Conservation (phyloP, 2,797 vertebrate species). For the Takifugu rubripes region DNA sequence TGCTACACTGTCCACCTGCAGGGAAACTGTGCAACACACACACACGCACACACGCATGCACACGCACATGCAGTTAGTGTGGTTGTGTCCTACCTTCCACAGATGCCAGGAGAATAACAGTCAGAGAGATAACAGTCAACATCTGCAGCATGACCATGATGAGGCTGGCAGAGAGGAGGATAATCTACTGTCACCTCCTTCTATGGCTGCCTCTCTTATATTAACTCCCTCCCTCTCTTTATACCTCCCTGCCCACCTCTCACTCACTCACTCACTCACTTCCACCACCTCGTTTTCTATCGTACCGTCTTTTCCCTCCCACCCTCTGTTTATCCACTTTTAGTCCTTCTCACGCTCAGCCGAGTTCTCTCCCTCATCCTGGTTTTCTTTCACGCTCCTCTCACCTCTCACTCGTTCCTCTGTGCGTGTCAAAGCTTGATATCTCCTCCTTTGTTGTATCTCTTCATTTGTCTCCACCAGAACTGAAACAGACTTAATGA, state of each 20-base stretch:
- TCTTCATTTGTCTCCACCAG: slow-evolving; percentile 50
- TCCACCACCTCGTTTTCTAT: slow-evolving; percentile 63
- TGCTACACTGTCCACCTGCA: slow-evolving; percentile 65
- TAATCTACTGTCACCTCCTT: slow-evolving; percentile 77
- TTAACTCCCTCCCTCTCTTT: slow-evolving; percentile 74
- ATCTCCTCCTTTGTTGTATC: slow-evolving; percentile 35
- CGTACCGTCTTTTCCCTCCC: slow-evolving; percentile 60
- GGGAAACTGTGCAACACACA: slow-evolving; percentile 39
- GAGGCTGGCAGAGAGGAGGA: slow-evolving; percentile 69
- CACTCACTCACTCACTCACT: slow-evolving; percentile 70
- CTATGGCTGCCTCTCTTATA: slow-evolving; percentile 77
- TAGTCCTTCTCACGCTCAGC: slow-evolving; percentile 57
- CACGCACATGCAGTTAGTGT: slow-evolving; percentile 43
- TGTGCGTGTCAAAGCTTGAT: slow-evolving; percentile 2
- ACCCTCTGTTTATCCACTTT: slow-evolving; percentile 60
- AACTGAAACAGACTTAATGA: neutral
- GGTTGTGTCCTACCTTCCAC: slow-evolving; percentile 77
- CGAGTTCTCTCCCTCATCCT: slow-evolving; percentile 51
- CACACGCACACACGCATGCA: slow-evolving; percentile 18
- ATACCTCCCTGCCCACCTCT: slow-evolving; percentile 74
- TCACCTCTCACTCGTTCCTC: slow-evolving; percentile 50
- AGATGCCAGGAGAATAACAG: slow-evolving; percentile 72
- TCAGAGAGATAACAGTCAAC: slow-evolving; percentile 74
- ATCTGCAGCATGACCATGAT: slow-evolving; percentile 81
- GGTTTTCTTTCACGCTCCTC: slow-evolving; percentile 50